These are phyloP conservation scores for Geophilus truncorum DNA, from an alignment of 2,888 invertebrate genomes.

Conservation along the genomic window DNA sequence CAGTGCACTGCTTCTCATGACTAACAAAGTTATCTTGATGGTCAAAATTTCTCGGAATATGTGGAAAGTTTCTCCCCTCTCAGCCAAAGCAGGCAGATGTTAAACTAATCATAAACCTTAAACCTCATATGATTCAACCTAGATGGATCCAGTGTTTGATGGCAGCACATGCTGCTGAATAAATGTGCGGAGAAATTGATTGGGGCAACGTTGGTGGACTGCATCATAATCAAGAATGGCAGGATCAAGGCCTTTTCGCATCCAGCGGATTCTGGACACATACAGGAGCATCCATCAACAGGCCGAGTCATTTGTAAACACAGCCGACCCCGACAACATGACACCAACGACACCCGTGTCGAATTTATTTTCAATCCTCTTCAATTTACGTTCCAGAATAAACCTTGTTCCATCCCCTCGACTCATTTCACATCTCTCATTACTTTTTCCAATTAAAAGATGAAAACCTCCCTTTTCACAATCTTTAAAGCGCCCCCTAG, in stretches of 20 bases:
- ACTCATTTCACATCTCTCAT: slow-evolving; percentile 10
- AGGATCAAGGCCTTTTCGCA: slow-evolving; percentile 11
- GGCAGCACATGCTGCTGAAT: slow-evolving; percentile 12
- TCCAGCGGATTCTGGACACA: slow-evolving; percentile 3
- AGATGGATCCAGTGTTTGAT: neutral
- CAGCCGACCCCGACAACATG: neutral
- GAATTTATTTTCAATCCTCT: slow-evolving; percentile 9
- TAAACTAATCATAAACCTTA: neutral
- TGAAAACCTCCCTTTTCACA: slow-evolving; percentile 1
- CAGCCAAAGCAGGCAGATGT: neutral
- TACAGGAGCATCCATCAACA: neutral
- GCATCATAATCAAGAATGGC: slow-evolving; percentile 20
- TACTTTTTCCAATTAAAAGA: slow-evolving; percentile 20
- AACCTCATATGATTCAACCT: neutral
- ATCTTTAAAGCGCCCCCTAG: slow-evolving; percentile 20
- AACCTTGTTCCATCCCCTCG: neutral
- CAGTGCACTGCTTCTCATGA: neutral
- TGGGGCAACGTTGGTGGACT: slow-evolving; percentile 8
- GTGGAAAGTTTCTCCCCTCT: neutral
- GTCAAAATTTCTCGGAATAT: neutral
- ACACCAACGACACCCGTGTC: slow-evolving; percentile 10
- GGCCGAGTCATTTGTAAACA: neutral
- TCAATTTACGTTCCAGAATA: slow-evolving; percentile 4
- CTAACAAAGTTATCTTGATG: neutral
- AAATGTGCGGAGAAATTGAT: slow-evolving; percentile 7